Evolutionary conservation across 2,797 vertebrate species (phyloP).

Genomic region (Peromyscus melanophrys): DNA sequence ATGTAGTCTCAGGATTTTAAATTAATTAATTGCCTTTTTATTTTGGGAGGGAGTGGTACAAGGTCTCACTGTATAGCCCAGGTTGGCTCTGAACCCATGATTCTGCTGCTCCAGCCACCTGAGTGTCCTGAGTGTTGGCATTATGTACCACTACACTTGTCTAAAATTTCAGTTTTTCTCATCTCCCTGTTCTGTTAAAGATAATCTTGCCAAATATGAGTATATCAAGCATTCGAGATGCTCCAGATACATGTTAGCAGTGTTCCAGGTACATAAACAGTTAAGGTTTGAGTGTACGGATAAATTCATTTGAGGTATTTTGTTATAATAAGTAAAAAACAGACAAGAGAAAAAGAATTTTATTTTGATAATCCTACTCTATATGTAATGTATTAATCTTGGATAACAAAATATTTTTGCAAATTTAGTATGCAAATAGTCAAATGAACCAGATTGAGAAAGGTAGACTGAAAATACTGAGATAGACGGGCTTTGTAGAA

Average conservation of each 20-base stretch:
- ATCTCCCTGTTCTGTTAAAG: conserved; percentile 19
- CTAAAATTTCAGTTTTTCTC: background rate
- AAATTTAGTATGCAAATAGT: background rate
- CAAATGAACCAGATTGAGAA: conserved; percentile 45
- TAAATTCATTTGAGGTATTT: conserved; percentile 26
- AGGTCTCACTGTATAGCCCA: background rate
- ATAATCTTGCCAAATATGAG: conserved; percentile 38
- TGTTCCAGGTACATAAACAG: conserved; percentile 48
- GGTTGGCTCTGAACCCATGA: background rate
- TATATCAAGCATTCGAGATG: conserved; percentile 55
- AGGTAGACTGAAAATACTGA: background rate
- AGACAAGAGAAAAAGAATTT: conserved; percentile 9
- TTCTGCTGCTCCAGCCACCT: background rate
- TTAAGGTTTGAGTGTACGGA: conserved; percentile 56
- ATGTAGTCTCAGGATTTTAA: background rate
- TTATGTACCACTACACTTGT: background rate
- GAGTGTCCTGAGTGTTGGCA: background rate
- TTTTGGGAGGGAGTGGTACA: background rate
- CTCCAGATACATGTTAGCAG: conserved; percentile 34
- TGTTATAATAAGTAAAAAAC: conserved; percentile 57
- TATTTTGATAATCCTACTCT: conserved; percentile 50
- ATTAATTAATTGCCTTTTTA: background rate
- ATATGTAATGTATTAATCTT: conserved; percentile 68
- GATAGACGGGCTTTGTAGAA: background rate
- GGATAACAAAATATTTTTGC: conserved; percentile 40